Conservation (phyloP, 1,140 invertebrate genomes). For the Chelonus insularis region DNA sequence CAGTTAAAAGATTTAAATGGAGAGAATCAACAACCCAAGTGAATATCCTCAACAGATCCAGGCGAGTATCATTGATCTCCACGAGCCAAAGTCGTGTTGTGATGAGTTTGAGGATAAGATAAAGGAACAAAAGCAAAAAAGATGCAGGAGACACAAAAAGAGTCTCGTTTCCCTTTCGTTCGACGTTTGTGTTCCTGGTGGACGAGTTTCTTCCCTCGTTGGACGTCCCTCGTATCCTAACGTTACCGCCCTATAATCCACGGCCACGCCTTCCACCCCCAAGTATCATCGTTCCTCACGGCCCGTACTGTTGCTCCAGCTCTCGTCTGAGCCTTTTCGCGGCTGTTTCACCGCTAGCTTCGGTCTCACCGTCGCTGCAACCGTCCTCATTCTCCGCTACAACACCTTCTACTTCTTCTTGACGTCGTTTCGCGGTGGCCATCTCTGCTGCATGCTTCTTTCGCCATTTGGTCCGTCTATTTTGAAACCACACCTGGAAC, state of each 20-base stretch:
- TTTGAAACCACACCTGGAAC: conserved; percentile 99
- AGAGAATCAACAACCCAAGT: too few species aligned
- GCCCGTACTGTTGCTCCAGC: conserved; percentile 60
- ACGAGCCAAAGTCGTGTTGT: conserved; percentile 1
- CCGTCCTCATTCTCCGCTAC: conserved; percentile 68
- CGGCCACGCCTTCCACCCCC: conserved; percentile 44
- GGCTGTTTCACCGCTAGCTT: conserved; percentile 52
- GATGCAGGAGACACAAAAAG: conserved; percentile 6
- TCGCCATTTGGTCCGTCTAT: conserved; percentile 98
- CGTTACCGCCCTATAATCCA: conserved; percentile 32
- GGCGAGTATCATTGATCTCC: conserved; percentile 8
- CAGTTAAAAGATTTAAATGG: too few species aligned
- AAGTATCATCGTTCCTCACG: conserved; percentile 40
- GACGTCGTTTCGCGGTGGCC: conserved; percentile 95
- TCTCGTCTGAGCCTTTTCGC: conserved; percentile 62
- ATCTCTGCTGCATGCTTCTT: conserved; percentile 99
- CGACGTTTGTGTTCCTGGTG: conserved; percentile 13
- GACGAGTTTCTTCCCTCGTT: conserved; percentile 15
- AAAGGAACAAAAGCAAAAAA: conserved; percentile 2
- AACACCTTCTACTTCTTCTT: conserved; percentile 86
- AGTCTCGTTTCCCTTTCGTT: conserved; percentile 17
- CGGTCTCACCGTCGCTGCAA: conserved; percentile 68
- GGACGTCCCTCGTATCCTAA: conserved; percentile 18
- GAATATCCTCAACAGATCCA: too few species aligned
- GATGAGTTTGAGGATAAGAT: neutral